Percentiles rank a stretch among this genome's conserved stretches.
These are phyloP conservation scores for Tetragonula clypearis DNA, from an alignment of 1,140 invertebrate species.

Conservation along the genomic window DNA sequence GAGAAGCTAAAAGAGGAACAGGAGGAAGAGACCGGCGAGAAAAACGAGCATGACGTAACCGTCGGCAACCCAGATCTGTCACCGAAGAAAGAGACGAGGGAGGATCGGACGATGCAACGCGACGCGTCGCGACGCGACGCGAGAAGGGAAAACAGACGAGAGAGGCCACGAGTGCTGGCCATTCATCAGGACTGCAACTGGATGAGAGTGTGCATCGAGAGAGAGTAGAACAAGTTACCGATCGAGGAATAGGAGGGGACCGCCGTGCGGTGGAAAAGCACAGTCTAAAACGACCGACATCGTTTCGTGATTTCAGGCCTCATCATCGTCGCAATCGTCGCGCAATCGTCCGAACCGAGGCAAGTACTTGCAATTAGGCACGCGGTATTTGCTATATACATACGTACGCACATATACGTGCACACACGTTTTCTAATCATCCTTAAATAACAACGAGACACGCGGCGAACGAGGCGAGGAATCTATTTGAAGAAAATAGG, in stretches of 20 bases:
- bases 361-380: constrained; percentile 13
- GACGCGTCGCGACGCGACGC: too few species aligned
- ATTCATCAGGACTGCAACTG: constrained; percentile 67
- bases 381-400: too few species aligned
- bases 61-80: constrained; percentile 77
- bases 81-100: constrained; percentile 60
- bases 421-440: constrained; percentile 69
- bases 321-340: constrained; percentile 63
- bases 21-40: constrained; percentile 27
- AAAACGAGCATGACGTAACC: constrained; percentile 64
- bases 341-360: constrained; percentile 64
- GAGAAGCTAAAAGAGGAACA: not conserved
- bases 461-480: constrained; percentile 33
- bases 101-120: constrained; percentile 44
- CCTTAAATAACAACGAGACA: constrained; percentile 74
- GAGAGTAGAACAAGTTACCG: constrained; percentile 42
- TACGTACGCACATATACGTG: not conserved
- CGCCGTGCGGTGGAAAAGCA: not conserved
- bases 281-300: constrained; percentile 46
- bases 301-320: constrained; percentile 65
- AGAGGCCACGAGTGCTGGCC: constrained; percentile 48
- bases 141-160: constrained; percentile 38
- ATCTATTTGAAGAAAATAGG: constrained; percentile 49
- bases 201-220: constrained; percentile 33
- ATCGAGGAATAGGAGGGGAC: constrained; percentile 13